Evolutionary conservation across 2,113 vertebrate genomes (phyloP).

Genomic region (Prunella himalayana): DNA sequence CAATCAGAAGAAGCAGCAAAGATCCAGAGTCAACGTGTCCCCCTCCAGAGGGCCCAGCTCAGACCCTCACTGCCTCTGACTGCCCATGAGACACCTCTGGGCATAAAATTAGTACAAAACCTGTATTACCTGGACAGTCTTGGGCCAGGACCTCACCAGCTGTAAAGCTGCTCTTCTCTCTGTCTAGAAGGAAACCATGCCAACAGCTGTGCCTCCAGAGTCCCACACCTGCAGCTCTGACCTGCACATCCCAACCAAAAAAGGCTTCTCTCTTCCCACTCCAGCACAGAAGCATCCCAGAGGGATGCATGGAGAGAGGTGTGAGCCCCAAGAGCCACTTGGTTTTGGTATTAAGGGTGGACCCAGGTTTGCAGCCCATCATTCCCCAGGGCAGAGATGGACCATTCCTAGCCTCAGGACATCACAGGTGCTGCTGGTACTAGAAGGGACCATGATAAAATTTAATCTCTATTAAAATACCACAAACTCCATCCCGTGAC

Average conservation of each 20-base stretch:
- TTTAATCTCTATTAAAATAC: background rate
- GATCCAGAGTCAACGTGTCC: background rate
- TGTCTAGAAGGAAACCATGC: accelerated
- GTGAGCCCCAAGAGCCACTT: background rate
- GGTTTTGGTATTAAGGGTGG: too few relatives aligned
- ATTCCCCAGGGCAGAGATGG: background rate
- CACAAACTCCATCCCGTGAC: accelerated
- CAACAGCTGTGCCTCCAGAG: background rate
- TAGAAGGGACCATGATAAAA: background rate
- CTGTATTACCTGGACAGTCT: background rate
- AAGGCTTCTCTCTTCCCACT: background rate
- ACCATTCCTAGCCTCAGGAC: background rate
- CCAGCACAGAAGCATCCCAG: background rate
- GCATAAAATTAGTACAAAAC: background rate
- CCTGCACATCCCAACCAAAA: background rate
- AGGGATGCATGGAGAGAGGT: accelerated
- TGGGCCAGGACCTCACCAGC: background rate
- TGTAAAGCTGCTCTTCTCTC: background rate
- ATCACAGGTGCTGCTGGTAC: background rate
- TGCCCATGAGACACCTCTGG: background rate
- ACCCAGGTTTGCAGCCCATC: background rate
- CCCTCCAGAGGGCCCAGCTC: background rate
- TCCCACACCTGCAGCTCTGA: background rate
- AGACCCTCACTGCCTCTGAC: background rate
- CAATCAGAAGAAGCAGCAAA: conserved; percentile 17